A percentile compares a stretch with the other conserved stretches of the same genome.
Evolutionary conservation across 2,113 vertebrate species (phyloP).

Genomic region (Panthera leo): DNA sequence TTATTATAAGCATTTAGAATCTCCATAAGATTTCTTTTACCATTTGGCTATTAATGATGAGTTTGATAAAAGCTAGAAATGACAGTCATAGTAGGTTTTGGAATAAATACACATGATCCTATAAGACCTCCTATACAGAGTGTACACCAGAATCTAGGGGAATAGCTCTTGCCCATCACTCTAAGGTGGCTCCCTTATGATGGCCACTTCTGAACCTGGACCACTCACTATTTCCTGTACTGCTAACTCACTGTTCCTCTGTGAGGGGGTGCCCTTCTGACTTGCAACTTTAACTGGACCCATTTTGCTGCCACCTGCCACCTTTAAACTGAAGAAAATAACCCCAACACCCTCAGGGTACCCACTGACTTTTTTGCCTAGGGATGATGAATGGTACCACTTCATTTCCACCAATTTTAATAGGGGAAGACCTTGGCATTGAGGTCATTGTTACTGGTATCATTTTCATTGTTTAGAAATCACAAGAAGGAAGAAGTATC

Average conservation of each 20-base stretch:
- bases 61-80: not conserved
- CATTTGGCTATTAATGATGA: not conserved
- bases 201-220: not conserved
- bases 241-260: not conserved
- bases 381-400: not conserved
- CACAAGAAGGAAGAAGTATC: not conserved
- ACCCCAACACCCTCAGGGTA: not conserved
- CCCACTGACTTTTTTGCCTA: not conserved
- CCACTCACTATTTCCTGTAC: not conserved
- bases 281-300: not conserved
- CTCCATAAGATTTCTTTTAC: not conserved
- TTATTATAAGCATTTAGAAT: not conserved
- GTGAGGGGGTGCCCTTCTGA: not conserved
- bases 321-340: not conserved
- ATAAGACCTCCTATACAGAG: not conserved
- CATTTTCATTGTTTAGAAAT: constrained; percentile 22
- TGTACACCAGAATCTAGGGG: too few relatives aligned
- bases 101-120: not conserved
- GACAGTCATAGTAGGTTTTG: not conserved
- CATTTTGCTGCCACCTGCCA: not conserved
- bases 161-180: not conserved
- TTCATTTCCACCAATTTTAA: not conserved
- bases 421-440: not conserved
- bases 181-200: accelerated
- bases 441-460: not conserved